Percentiles rank a stretch among this genome's conserved stretches.
These are phyloP conservation scores for Steinernema khuongi DNA, from an alignment of 1,140 invertebrate species.

Conservation along the genomic window DNA sequence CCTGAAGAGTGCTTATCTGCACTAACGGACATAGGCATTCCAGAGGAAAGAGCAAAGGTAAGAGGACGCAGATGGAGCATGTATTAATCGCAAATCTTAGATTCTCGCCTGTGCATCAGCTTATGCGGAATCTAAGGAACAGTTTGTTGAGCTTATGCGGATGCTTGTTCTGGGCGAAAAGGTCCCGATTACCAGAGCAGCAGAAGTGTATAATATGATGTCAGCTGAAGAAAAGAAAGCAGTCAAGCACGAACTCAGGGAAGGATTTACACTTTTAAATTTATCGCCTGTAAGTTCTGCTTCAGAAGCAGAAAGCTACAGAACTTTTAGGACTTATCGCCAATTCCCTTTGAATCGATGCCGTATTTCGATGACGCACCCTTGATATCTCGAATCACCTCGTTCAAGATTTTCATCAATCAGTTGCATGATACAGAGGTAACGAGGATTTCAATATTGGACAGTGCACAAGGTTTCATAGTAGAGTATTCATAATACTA, in stretches of 20 bases:
- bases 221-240: not conserved
- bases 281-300: slow-evolving; percentile 17
- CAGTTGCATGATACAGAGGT: slow-evolving; percentile 10
- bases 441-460: no score
- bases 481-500: no score
- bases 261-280: slow-evolving; percentile 38
- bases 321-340: not conserved
- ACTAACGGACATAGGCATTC: not conserved
- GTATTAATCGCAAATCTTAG: no score
- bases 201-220: not conserved
- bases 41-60: not conserved
- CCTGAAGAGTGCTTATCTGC: not conserved
- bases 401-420: slow-evolving; percentile 2
- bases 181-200: not conserved
- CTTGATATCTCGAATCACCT: not conserved
- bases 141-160: not conserved
- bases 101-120: not conserved
- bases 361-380: not conserved
- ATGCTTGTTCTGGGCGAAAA: not conserved
- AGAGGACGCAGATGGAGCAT: no score
- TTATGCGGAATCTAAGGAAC: not conserved
- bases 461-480: no score
- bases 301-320: not conserved
- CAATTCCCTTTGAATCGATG: not conserved
- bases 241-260: not conserved